Percentiles rank a stretch among this genome's conserved stretches.
Evolutionary conservation across 2,113 vertebrate genomes (phyloP).

Genomic region (Otus sunia): DNA sequence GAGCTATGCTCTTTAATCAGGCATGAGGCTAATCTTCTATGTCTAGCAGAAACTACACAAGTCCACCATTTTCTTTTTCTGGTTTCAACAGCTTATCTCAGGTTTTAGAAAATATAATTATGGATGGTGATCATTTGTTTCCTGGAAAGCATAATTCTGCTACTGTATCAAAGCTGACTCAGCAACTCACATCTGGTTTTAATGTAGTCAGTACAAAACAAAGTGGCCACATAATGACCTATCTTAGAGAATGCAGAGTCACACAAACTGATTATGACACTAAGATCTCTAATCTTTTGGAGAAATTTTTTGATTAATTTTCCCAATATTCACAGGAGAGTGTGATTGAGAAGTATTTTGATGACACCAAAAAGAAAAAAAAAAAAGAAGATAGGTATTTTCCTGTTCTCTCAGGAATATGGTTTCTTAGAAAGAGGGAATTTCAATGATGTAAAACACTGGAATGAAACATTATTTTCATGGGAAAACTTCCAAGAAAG

Average conservation of each 20-base stretch:
- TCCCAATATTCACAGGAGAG: neutral
- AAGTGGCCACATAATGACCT: neutral
- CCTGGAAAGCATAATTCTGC: neutral
- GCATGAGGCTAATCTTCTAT: neutral
- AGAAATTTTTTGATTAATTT: neutral
- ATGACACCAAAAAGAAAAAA: neutral
- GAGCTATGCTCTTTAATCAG: neutral
- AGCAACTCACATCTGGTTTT: neutral
- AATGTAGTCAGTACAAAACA: neutral
- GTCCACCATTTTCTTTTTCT: neutral
- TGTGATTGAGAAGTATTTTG: neutral
- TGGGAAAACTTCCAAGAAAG: neutral
- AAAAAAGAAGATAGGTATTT: neutral
- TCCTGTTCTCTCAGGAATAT: neutral
- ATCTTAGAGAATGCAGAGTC: neutral
- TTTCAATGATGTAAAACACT: neutral
- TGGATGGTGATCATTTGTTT: neutral
- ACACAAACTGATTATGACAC: neutral
- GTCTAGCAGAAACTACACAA: neutral
- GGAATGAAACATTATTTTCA: neutral
- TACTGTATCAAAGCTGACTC: slow-evolving; percentile 6
- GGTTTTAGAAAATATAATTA: neutral
- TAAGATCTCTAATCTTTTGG: neutral
- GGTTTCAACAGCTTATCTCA: neutral
- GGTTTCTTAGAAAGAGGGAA: neutral